Evolutionary conservation across 1,140 invertebrate genomes (phyloP).

Genomic region (Magallana gigas): DNA sequence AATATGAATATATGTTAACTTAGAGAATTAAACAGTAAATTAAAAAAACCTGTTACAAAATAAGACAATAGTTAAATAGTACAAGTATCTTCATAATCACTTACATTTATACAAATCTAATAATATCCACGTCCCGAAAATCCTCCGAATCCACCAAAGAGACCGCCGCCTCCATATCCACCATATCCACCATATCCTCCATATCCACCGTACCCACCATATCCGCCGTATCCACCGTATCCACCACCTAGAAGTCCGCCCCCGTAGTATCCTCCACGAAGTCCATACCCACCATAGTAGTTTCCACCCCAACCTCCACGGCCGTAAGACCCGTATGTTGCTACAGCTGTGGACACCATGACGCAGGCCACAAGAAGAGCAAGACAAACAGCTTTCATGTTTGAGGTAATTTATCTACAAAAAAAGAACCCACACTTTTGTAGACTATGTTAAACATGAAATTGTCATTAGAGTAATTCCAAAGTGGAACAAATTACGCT

Average conservation of each 20-base stretch:
- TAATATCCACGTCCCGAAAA: background rate
- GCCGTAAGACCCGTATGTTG: background rate
- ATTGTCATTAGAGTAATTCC: too few species aligned
- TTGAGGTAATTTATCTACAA: too few species aligned
- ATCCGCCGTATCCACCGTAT: background rate
- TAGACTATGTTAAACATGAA: too few species aligned
- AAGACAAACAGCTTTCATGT: background rate
- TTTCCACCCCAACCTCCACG: background rate
- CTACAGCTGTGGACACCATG: background rate
- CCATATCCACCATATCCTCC: background rate
- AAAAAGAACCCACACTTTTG: too few species aligned
- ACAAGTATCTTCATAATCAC: too few species aligned
- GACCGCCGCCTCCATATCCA: background rate
- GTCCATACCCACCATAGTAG: slow-evolving; percentile 5
- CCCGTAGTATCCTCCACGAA: slow-evolving; percentile 12
- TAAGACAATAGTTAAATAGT: too few species aligned
- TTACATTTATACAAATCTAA: background rate
- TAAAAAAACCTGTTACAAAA: too few species aligned
- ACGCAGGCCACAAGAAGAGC: background rate
- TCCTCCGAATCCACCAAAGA: background rate
- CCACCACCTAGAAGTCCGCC: background rate
- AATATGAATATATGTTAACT: too few species aligned
- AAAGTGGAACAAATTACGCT: too few species aligned
- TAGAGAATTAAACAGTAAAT: too few species aligned
- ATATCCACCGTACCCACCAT: background rate